Base-by-base conservation (phyloP, 1,140 invertebrate genomes). In the Sarcophaga peregrina region DNA sequence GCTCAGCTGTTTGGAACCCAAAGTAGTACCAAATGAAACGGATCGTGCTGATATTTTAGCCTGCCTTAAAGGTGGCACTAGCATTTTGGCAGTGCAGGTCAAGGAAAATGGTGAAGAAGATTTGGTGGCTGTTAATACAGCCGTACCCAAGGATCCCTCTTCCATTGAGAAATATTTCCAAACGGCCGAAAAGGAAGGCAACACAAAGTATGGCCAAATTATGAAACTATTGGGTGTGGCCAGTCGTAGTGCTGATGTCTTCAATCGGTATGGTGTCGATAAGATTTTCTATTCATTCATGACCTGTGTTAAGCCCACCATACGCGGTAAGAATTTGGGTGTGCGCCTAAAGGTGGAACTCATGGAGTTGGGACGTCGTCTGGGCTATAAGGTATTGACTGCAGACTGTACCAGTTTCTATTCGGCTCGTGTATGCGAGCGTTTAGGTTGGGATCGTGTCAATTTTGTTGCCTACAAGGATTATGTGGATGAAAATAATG, bases 371-470 rank as follows among this genome's bases (percentile, higher is more conserved):
- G 82, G 46, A 5, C 48, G 50, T 11, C 46, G 47, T 11, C 72
- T 82, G 17, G 62, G 62, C 3, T 85, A 82, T 58, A 50, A 48
- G 8, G 11, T 85, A n/a, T 45, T 84, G 8, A 81, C 83, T 4
- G 48, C 78, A 2, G 85, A 85, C 75, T 85, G 85, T 46, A 83
- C 83, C 1, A 84, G 83, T 50, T 47, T 83, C 47, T 84, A 83
- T 75, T 84, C 85, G 8, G 83, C 80, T 4, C 48, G 48, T 62
- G 48, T 85, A 6, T 83, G 80, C n/a, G 82, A 83, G 58, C 52
- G 74, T 73, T 47, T 83, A 25, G 25, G 58, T 6, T 83, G 83
- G 83, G 82, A 84, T 6, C 75, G 82, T 68, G 74, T 84, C 6
- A 72, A 80, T 20, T 68, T 75, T 8, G 10, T 83, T 45, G 72